A percentile compares a stretch with the other conserved stretches of the same genome.
Evolutionary conservation across 37 sponge, comb jelly and placozoan genomes (phyloP).

Genomic region (Halichondria panicea): DNA sequence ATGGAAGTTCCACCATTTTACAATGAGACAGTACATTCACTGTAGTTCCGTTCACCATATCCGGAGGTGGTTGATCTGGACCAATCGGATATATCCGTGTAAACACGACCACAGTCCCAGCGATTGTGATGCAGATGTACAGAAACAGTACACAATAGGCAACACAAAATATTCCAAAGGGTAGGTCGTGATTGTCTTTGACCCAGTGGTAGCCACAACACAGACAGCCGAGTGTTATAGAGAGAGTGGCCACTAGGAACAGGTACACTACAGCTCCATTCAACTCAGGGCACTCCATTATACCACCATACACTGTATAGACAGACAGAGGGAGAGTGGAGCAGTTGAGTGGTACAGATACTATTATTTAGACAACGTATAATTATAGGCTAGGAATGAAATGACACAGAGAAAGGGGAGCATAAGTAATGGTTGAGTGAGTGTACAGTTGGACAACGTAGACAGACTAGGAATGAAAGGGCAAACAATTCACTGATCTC

Average conservation of each 20-base stretch:
- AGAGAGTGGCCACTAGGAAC: slow-evolving; percentile 21
- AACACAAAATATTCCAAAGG: slow-evolving; percentile 52
- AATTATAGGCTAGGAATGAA: too few species aligned
- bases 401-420: background rate
- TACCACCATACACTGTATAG: slow-evolving; percentile 20
- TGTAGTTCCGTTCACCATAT: background rate
- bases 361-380: too few species aligned
- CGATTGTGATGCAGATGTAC: slow-evolving; percentile 24
- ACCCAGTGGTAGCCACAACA: slow-evolving; percentile 63
- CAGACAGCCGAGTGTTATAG: slow-evolving; percentile 35
- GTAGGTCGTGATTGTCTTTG: slow-evolving; percentile 44
- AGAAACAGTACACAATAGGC: slow-evolving; percentile 64
- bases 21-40: slow-evolving; percentile 1
- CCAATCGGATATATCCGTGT: slow-evolving; percentile 32
- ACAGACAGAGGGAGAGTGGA: too few species aligned
- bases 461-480: background rate
- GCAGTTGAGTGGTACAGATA: too few species aligned
- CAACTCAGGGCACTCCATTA: slow-evolving; percentile 32
- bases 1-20: slow-evolving; percentile 31
- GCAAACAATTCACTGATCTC: background rate
- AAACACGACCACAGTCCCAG: slow-evolving; percentile 51
- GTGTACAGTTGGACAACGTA: background rate
- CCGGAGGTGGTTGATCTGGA: slow-evolving; percentile 23
- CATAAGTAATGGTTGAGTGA: background rate
- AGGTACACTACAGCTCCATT: slow-evolving; percentile 44